These are phyloP conservation scores for Oscheius onirici DNA, from an alignment of 2,888 invertebrate species.

Conservation along the genomic window DNA sequence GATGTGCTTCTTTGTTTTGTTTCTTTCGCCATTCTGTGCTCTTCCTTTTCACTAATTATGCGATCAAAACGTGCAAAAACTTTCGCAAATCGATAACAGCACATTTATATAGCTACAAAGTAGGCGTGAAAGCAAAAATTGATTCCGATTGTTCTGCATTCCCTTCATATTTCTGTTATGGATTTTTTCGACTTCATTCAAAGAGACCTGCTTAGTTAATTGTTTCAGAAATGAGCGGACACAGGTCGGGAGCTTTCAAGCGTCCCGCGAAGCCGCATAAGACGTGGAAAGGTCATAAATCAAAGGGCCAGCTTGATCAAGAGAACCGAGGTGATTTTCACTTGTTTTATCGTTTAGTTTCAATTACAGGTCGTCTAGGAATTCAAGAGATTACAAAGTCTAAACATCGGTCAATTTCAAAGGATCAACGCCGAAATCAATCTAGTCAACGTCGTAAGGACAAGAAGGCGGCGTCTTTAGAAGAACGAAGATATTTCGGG, in stretches of 20 bases:
- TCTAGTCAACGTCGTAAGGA: constrained; percentile 40
- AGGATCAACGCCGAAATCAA: constrained; percentile 52
- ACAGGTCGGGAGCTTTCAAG: constrained; percentile 87
- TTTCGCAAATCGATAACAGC: too few species aligned
- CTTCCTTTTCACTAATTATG: too few species aligned
- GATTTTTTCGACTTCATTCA: neutral
- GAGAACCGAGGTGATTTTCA: constrained; percentile 46
- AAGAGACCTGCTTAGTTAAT: too few species aligned
- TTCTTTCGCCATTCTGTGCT: too few species aligned
- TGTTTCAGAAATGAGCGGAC: constrained; percentile 72
- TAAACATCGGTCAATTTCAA: constrained; percentile 45
- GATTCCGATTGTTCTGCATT: too few species aligned
- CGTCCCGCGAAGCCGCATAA: constrained; percentile 94
- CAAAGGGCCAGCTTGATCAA: constrained; percentile 81
- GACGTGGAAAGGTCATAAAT: constrained; percentile 84
- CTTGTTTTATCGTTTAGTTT: neutral
- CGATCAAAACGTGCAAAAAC: too few species aligned
- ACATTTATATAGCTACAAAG: too few species aligned
- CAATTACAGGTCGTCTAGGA: constrained; percentile 19
- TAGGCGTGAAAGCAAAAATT: too few species aligned
- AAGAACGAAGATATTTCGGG: constrained; percentile 11
- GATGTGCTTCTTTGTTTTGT: neutral
- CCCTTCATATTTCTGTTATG: neutral
- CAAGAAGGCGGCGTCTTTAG: constrained; percentile 32
- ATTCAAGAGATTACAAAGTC: constrained; percentile 23